Base-by-base conservation (phyloP, 2,797 vertebrate species). In the Microctenopoma lineatum region DNA sequence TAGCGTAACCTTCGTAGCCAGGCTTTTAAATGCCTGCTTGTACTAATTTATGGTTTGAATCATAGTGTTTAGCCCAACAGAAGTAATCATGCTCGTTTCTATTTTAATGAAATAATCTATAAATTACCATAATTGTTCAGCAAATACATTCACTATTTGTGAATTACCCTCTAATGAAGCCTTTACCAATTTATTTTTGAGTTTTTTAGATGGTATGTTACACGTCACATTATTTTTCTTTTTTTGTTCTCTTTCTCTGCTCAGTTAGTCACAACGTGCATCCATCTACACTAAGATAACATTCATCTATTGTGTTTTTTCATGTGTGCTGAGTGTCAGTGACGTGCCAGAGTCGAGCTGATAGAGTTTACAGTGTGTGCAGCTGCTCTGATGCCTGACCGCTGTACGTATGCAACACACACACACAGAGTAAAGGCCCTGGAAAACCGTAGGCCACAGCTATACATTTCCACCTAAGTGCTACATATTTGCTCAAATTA, bases 21-120 rank as follows among this genome's bases (percentile, higher is more conserved):
- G 66, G 29, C 46, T 52, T 76, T 74, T 55, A 73, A 61, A 79
- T 15, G 36, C 66, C 46, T 59, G 25, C 57, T 77, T 11, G 5
- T 47, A 71, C 48, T 45, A 52, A 83, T 68, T 74, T 34, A 78
- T 42, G 48, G 70, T 80, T 67, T 60, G 18, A 81, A 70, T 47
- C 52, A 66, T 87, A 66, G 32, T 42, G 53, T 71, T 70, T 10
- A 36, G 63, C 50, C 54, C 75, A 76, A 21, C 58, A 34, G 27
- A 74, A 73, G 60, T 48, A 68, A 69, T 60, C 8, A 16, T 53
- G 29, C 55, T 55, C 38, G 77, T 81, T 75, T 68, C 15, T 67
- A 15, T 56, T 67, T 79, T 67, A 79, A 77, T 67, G 45, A 76
- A 57, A 41, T 60, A 26, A 26, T 15, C 46, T 47, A 39, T 59